Percentiles rank a stretch among this genome's conserved stretches.
phyloP scores from a whole-genome alignment of 2,888 invertebrate genomes.

The Hemistola chrysoprasaria region DNA sequence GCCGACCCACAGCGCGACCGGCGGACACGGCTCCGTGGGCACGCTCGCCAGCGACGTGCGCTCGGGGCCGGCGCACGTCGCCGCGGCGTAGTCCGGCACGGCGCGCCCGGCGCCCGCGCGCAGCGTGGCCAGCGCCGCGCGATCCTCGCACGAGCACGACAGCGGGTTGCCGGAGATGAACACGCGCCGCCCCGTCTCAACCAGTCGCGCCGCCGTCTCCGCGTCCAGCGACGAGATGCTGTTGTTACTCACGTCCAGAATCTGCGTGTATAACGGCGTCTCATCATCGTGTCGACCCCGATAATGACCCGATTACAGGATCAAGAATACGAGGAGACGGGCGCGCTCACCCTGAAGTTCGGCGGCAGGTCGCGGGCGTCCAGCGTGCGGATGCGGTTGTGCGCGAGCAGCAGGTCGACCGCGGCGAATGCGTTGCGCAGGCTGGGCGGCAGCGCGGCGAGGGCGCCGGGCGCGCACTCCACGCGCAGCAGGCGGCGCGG shows the following conservation, averaged over 20 bases:
- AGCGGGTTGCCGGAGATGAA: conserved; percentile 20
- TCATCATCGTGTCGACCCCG: too few species aligned
- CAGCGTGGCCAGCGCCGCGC: conserved; percentile 1
- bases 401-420: conserved; percentile 23
- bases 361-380: conserved; percentile 14
- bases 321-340: too few species aligned
- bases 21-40: conserved; percentile 3
- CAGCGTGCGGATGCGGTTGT: conserved; percentile 26
- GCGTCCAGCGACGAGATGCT: not conserved
- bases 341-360: conserved; percentile 14
- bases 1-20: not conserved
- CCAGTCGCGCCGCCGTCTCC: conserved; percentile 4
- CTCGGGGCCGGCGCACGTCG: not conserved
- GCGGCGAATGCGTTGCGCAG: conserved; percentile 1
- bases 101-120: not conserved
- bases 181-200: not conserved
- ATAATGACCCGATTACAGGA: too few species aligned
- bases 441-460: conserved; percentile 6
- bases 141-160: conserved; percentile 14
- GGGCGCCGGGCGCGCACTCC: conserved; percentile 9
- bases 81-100: conserved; percentile 5
- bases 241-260: conserved; percentile 25
- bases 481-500: conserved; percentile 25
- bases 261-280: too few species aligned
- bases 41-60: too few species aligned